Conservation (phyloP, 2,113 vertebrate genomes). For the Drymodes brunneopygia region DNA sequence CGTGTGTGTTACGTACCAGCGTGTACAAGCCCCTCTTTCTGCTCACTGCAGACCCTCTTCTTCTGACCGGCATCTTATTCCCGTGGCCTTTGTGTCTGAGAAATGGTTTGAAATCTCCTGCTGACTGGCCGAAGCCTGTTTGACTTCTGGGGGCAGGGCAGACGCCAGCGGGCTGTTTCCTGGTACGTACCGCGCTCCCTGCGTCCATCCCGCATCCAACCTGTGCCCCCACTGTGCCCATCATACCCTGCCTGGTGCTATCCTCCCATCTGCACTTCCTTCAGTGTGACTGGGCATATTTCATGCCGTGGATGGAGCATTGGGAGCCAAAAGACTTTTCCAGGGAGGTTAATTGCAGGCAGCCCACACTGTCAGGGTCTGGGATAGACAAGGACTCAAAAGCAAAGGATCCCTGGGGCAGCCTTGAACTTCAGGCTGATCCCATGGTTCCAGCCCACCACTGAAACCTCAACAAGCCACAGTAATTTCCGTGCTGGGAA, state of each 20-base stretch:
- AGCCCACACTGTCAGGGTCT: no score
- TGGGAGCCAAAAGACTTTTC: neutral
- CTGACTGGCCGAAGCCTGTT: conserved; percentile 88
- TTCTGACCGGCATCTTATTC: conserved; percentile 96
- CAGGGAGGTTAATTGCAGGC: neutral
- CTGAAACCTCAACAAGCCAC: neutral
- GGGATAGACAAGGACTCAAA: neutral
- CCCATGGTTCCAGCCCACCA: neutral
- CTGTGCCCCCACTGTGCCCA: neutral
- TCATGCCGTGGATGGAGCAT: neutral
- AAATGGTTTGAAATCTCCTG: conserved; percentile 99
- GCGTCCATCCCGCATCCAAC: neutral
- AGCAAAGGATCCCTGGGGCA: neutral
- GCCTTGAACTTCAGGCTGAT: neutral
- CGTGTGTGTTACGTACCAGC: neutral
- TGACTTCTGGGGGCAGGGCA: conserved; percentile 83
- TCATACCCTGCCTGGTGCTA: neutral
- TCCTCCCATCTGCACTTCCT: neutral
- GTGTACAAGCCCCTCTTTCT: conserved; percentile 50
- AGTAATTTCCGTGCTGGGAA: neutral
- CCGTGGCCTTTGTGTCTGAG: conserved; percentile 99
- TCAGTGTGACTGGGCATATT: neutral
- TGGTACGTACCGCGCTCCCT: conserved; percentile 77
- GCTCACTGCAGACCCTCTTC: conserved; percentile 85
- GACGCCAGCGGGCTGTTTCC: conserved; percentile 81